phyloP scores from a whole-genome alignment of 1,140 invertebrate genomes.

The Macrosteles quadrilineatus region DNA sequence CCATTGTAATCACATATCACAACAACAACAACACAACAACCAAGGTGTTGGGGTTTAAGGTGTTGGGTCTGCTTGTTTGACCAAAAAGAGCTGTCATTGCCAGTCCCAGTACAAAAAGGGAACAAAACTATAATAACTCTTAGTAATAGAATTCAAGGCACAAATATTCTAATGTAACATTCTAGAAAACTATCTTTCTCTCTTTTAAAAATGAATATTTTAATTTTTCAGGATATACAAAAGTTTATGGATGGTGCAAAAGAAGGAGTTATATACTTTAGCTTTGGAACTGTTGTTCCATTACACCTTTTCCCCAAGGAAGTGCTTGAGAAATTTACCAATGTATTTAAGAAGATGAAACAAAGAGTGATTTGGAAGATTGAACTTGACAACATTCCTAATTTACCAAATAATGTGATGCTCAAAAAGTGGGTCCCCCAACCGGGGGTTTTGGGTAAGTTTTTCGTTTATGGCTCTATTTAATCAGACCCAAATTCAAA shows the following conservation, averaged over 20 bases:
- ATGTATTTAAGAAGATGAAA: slow-evolving; percentile 58
- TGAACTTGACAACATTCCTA: slow-evolving; percentile 52
- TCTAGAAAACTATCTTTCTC: too few relatives aligned
- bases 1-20: too few relatives aligned
- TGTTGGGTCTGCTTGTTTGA: too few relatives aligned
- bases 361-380: slow-evolving; percentile 66
- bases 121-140: background rate
- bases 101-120: too few relatives aligned
- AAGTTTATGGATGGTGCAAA: slow-evolving; percentile 46
- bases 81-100: too few relatives aligned
- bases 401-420: slow-evolving; percentile 59
- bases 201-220: background rate
- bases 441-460: slow-evolving; percentile 62
- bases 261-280: slow-evolving; percentile 47
- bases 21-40: too few relatives aligned
- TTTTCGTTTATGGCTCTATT: too few relatives aligned
- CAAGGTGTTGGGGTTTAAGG: too few relatives aligned
- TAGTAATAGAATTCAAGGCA: background rate
- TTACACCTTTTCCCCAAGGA: slow-evolving; percentile 30
- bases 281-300: slow-evolving; percentile 46
- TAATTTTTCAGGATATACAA: slow-evolving; percentile 37
- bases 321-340: slow-evolving; percentile 41
- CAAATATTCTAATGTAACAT: background rate
- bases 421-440: slow-evolving; percentile 70
- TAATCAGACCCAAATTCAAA: background rate